A percentile compares a stretch with the other conserved stretches of the same genome.
phyloP scores from a whole-genome alignment of 2,888 invertebrate genomes.

The Tetropium fuscum region DNA sequence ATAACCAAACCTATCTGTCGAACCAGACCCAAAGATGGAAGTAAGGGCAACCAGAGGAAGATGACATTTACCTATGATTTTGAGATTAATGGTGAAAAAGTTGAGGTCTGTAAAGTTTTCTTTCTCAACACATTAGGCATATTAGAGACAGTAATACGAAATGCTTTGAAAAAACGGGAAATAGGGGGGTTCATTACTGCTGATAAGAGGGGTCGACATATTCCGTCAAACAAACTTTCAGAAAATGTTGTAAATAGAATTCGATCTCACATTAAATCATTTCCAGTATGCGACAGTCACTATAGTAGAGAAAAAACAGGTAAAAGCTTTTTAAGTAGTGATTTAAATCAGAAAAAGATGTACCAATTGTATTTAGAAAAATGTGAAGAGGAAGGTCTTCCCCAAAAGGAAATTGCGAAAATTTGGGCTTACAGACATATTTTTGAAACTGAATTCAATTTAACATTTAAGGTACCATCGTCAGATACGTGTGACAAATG shows the following conservation, averaged over 20 bases:
- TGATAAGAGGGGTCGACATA: constrained; percentile 29
- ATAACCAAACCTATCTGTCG: not conserved
- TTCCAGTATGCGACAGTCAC: constrained; percentile 16
- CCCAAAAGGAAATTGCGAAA: constrained; percentile 6
- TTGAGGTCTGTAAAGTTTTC: constrained; percentile 13
- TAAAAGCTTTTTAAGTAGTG: constrained; percentile 20
- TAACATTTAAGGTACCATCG: constrained; percentile 29
- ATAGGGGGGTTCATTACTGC: constrained; percentile 19
- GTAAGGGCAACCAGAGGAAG: not conserved
- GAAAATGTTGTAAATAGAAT: constrained; percentile 10
- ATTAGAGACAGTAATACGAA: constrained; percentile 22
- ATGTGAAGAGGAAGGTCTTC: constrained; percentile 13
- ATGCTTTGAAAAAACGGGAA: constrained; percentile 22
- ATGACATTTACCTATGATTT: not conserved
- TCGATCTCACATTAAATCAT: constrained; percentile 7
- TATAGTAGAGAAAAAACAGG: constrained; percentile 6
- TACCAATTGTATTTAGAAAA: constrained; percentile 16
- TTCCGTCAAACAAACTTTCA: constrained; percentile 22
- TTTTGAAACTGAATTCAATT: constrained; percentile 27
- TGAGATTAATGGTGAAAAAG: not conserved
- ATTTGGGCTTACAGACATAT: constrained; percentile 4
- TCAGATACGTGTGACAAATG: constrained; percentile 29
- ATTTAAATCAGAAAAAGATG: constrained; percentile 24
- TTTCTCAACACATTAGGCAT: constrained; percentile 26
- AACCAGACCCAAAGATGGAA: constrained; percentile 7